Evolutionary conservation across 1,140 invertebrate genomes (phyloP), one percentile per base, ranked within the genome.

Genomic region (Acromyrmex charruanus): DNA sequence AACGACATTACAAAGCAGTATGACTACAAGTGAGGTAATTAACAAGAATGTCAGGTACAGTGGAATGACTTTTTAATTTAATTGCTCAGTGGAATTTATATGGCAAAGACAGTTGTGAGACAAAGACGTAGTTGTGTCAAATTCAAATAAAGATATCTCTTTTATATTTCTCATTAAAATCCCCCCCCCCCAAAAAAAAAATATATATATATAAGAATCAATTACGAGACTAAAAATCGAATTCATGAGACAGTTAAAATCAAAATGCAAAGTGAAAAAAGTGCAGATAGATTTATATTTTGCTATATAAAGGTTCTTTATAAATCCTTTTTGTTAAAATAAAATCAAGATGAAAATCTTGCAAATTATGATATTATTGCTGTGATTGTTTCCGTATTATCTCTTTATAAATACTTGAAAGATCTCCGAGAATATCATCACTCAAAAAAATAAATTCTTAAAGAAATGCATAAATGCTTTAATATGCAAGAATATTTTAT

Each of bases 281-380:
- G 55, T n/a, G 63, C 31, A 25, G 39, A 39, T 28, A 16, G 63
- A 68, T 35, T 80, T 53, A 68, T 65, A 44, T 39, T 25, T 72
- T 28, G 55, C 55, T 44, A 39, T 44, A 35, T 35, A 35, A 71
- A 21, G 59, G 9, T 69, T 61, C 74, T 79, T 89, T 87, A 75
- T 80, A 77, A 85, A 80, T 75, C 28, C 18, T 51, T 90, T 87
- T 61, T 63, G 44, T 90, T 65, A 87, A 18, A 55, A 82, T 72
- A 21, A 61, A 84, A 71, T 77, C 65, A 63, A 75, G 35, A 59
- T 72, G 63, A 63, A 16, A 55, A 69, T 77, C 7, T 74, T 61
- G 21, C 10, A 53, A 88, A 68, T 49, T 58, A 59, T 71, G 14
- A 25, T 58, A 59, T 72, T 35, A 53, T 75, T 65, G 28, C 31